These are phyloP conservation scores for Valencia hispanica DNA, from an alignment of 2,797 vertebrate species.

Conservation along the genomic window DNA sequence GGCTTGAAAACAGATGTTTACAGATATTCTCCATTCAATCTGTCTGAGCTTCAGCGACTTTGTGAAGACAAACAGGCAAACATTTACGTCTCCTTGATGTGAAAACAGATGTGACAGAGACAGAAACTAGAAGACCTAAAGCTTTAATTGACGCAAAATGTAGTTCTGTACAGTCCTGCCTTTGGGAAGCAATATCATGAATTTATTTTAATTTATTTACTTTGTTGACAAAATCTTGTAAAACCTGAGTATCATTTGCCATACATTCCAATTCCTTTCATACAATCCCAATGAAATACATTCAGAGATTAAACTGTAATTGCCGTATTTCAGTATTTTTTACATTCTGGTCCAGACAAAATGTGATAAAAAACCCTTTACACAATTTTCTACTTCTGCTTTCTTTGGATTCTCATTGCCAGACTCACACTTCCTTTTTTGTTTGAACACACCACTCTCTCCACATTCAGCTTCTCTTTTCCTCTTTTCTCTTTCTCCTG, in stretches of 20 bases:
- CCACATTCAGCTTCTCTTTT: not conserved
- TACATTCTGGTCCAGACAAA: not conserved
- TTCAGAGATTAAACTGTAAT: not conserved
- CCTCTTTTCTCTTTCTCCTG: not conserved
- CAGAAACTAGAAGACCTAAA: too few relatives aligned
- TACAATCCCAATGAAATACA: not conserved
- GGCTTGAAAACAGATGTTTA: too few relatives aligned
- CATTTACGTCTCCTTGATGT: too few relatives aligned
- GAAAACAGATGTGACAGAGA: too few relatives aligned
- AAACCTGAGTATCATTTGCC: not conserved
- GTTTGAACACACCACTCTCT: slow-evolving; percentile 17
- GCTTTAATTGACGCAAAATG: too few relatives aligned
- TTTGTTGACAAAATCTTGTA: not conserved
- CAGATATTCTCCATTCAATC: too few relatives aligned
- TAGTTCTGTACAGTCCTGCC: not conserved
- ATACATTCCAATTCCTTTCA: not conserved
- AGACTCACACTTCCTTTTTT: slow-evolving; percentile 14
- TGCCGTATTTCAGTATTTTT: not conserved
- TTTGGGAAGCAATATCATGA: not conserved
- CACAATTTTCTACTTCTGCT: not conserved
- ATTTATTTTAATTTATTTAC: not conserved
- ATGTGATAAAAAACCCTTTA: not conserved
- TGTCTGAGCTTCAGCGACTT: too few relatives aligned
- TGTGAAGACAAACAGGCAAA: too few relatives aligned
- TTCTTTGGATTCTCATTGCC: not conserved